phyloP scores from a whole-genome alignment of 2,113 vertebrate species.

The Reinhardtius hippoglossoides region DNA sequence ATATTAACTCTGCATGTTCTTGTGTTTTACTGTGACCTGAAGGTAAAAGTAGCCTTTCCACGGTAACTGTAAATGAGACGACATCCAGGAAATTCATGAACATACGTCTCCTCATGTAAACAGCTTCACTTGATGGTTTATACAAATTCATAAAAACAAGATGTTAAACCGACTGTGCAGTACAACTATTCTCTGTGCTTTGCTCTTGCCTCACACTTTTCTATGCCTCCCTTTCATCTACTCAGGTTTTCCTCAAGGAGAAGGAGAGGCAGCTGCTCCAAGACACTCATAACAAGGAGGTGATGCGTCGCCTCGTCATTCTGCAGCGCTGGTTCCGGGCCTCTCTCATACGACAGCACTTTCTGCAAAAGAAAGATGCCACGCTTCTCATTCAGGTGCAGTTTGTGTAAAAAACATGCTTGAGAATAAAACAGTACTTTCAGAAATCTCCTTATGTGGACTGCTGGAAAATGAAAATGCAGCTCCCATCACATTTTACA shows the following conservation, averaged over 20 bases:
- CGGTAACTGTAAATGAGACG: too few relatives aligned
- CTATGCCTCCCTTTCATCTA: not conserved
- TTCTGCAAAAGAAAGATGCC: conserved; percentile 83
- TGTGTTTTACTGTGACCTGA: not conserved
- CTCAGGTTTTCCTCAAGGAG: conserved; percentile 94
- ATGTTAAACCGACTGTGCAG: not conserved
- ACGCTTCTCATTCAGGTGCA: conserved; percentile 86
- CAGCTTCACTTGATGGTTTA: too few relatives aligned
- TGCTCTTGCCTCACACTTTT: not conserved
- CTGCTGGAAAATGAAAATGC: too few relatives aligned
- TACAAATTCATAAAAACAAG: not conserved
- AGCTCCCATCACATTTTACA: not conserved
- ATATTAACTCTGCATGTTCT: not conserved
- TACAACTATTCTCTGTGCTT: not conserved
- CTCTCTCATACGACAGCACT: conserved; percentile 86
- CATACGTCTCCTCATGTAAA: too few relatives aligned
- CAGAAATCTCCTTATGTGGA: not conserved
- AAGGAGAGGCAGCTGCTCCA: conserved; percentile 87
- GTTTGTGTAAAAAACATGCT: not conserved
- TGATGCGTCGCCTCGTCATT: conserved; percentile 87
- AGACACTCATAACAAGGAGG: conserved; percentile 87
- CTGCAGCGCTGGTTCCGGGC: conserved; percentile 93
- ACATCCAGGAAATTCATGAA: too few relatives aligned
- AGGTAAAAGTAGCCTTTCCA: not conserved
- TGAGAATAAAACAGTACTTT: not conserved